These are phyloP conservation scores for Sclerurus mexicanus DNA, from an alignment of 2,113 vertebrate species.

Conservation along the genomic window DNA sequence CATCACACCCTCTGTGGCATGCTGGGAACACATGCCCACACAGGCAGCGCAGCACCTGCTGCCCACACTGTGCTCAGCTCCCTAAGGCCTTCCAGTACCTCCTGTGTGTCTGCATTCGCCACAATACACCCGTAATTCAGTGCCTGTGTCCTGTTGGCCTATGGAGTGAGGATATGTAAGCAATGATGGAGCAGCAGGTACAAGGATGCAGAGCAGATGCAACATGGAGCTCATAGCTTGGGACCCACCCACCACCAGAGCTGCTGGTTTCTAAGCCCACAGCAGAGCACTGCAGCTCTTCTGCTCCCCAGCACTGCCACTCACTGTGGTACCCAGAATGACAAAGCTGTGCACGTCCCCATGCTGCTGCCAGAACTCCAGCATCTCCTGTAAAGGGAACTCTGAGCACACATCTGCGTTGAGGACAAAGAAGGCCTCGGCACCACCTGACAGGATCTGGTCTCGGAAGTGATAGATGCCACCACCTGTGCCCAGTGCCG, in stretches of 20 bases:
- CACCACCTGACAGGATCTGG: slow-evolving; percentile 92
- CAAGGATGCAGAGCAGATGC: neutral
- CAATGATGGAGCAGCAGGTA: neutral
- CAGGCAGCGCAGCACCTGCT: neutral
- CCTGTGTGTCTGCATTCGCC: slow-evolving; percentile 84
- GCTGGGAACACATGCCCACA: accelerated
- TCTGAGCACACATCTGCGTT: slow-evolving; percentile 95
- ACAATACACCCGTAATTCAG: slow-evolving; percentile 98
- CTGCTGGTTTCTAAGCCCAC: neutral
- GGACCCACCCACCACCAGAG: neutral
- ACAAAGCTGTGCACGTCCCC: slow-evolving; percentile 83
- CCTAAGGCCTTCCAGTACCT: slow-evolving; percentile 73
- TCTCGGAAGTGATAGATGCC: slow-evolving; percentile 98
- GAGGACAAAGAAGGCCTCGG: slow-evolving; percentile 94
- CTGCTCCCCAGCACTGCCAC: neutral
- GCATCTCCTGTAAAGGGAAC: slow-evolving; percentile 91
- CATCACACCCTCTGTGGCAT: neutral
- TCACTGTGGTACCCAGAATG: slow-evolving; percentile 95
- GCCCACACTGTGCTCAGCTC: accelerated
- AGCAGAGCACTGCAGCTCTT: neutral
- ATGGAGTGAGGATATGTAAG: neutral
- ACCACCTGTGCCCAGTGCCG: slow-evolving; percentile 92
- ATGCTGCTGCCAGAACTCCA: slow-evolving; percentile 82
- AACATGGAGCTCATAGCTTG: neutral
- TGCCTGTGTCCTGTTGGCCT: slow-evolving; percentile 97